phyloP scores from a whole-genome alignment of 2,797 vertebrate genomes.

The Tauraco hartlaubi region DNA sequence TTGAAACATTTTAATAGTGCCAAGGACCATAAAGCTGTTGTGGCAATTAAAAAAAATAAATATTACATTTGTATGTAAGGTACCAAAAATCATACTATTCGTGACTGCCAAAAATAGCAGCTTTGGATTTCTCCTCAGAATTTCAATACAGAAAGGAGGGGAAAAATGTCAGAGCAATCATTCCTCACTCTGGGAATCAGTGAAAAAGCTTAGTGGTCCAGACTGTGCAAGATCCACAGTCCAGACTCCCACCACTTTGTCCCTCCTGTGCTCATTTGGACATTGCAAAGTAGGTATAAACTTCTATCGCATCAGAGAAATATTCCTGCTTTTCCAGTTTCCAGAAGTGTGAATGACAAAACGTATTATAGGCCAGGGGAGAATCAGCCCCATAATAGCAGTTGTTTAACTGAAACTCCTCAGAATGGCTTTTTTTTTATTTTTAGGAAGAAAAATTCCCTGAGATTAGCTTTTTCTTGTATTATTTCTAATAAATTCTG shows the following conservation, averaged over 20 bases:
- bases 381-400: background rate
- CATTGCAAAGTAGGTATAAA: slow-evolving; percentile 20
- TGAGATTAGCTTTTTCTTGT: background rate
- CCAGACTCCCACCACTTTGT: background rate
- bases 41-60: slow-evolving; percentile 3
- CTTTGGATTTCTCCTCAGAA: slow-evolving; percentile 39
- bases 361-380: background rate
- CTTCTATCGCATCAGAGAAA: background rate
- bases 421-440: background rate
- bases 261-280: slow-evolving; percentile 1
- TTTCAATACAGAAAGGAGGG: slow-evolving; percentile 6
- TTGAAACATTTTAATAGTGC: background rate
- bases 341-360: slow-evolving; percentile 1
- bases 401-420: background rate
- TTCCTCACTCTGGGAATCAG: slow-evolving; percentile 31
- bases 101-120: slow-evolving; percentile 51
- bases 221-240: background rate
- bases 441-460: background rate
- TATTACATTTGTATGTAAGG: background rate
- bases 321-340: background rate
- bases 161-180: slow-evolving; percentile 28
- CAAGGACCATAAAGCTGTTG: background rate
- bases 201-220: slow-evolving; percentile 12
- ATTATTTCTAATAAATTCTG: background rate
- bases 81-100: slow-evolving; percentile 6